Base-by-base conservation (phyloP, 2,797 vertebrate species). In the Tachyglossus aculeatus region DNA sequence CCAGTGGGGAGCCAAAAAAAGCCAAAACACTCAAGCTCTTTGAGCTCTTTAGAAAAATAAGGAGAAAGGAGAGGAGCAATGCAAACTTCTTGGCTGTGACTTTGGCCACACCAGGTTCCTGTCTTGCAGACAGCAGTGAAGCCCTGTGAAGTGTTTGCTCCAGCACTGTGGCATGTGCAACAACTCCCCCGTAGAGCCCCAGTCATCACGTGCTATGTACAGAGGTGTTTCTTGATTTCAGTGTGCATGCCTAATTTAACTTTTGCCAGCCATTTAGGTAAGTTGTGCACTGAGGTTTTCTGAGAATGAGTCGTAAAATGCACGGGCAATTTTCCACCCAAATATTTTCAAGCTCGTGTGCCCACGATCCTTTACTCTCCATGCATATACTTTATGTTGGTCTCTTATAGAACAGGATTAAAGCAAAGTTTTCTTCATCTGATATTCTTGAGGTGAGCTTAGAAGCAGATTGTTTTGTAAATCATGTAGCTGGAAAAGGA, bases 361-460 rank as follows among this genome's bases (percentile, higher is more conserved):
- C 61, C 60, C 51, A 52, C 67, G 60, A 2, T 76, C 67, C 31
- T 65, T 47, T 74, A 74, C 84, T 65, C 59, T 63, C 74, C 21
- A 3, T 75, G 61, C 60, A 80, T 65, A 44, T n/a, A n/a, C n/a
- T n/a, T n/a, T n/a, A n/a, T n/a, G n/a, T n/a, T n/a, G n/a, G n/a
- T n/a, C n/a, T n/a, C n/a, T n/a, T n/a, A n/a, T n/a, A n/a, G n/a
- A 13, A 39, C 7, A 39, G 37, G 37, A 7, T 4, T 12, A 39
- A 39, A 19, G 37, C 13, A 39, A 39, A 86, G 77, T 80, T 84
- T 71, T 39, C 45, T 77, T 60, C 34, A 32, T 41, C 60, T 64
- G 77, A 61, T 75, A 85, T 84, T 65, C 69, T 78, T 86, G 69
- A 86, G 80, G 83, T 82, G 71, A 81, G 77, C 85, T 83, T 83